Evolutionary conservation across 2,888 invertebrate genomes (phyloP), one percentile per base, ranked within the genome.

Genomic region (Anagyrus pseudococci): DNA sequence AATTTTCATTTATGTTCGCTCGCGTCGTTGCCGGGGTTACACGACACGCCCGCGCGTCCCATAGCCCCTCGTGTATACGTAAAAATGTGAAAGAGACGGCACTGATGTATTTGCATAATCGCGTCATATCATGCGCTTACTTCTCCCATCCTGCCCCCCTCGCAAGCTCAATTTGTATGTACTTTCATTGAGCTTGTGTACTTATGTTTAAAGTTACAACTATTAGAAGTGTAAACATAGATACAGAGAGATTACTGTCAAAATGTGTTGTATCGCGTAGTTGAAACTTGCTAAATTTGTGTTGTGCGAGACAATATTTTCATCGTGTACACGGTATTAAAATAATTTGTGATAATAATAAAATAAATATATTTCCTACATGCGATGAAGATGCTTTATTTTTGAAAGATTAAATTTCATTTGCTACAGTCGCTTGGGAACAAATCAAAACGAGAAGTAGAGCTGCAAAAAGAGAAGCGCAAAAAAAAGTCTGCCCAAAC

Each of bases 391-490:
- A 55, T 49, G 26, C 29, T 40, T 53, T 53, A 58, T 62, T 53
- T 53, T 57, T 58, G 55, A 58, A 55, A 64, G 46, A 64, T 50
- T 63, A 63, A 63, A 54, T 63, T 63, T 54, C 55, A 62, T 62
- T 46, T 22, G 17, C 43, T 23, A 22, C 52, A 53, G 67, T 67
- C 67, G 71, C 71, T 67, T 68, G 58, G 53, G 57, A 59, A 17
- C 3, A 20, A 37, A 23, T n/a, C 15, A 8, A 8, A 43, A 22
- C 50, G 52, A 53, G n/a, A 40, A n/a, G 40, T 33, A 41, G 33
- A 33, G 49, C 48, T 40, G 29, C 17, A 54, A 25, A 20, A 37
- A 25, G 20, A 19, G n/a, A 41, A 25, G n/a, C 17, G 49, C 22
- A 20, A 37, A 25, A 19, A 19, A 13, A 41, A 25, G n/a, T 40